A percentile compares a stretch with the other conserved stretches of the same genome.
Conservation (phyloP, 2,797 vertebrate genomes). For the Fistularia tabacaria region DNA sequence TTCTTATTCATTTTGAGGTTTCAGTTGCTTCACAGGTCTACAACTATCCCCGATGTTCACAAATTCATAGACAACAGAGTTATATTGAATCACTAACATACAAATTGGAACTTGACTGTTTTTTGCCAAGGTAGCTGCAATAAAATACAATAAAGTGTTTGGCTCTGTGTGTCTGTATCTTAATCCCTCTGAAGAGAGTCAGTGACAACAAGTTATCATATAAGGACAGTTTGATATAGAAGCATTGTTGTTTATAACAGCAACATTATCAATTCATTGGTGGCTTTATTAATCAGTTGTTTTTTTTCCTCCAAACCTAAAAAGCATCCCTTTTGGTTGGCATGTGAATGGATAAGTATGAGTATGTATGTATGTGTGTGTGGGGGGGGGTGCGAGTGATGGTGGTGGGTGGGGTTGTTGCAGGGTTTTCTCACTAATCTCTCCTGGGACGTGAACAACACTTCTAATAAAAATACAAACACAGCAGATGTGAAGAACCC, state of each 20-base stretch:
- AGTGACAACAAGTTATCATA: conserved; percentile 27
- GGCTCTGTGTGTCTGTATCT: conserved; percentile 10
- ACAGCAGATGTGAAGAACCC: too few species aligned
- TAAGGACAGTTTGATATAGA: conserved; percentile 28
- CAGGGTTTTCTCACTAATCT: too few species aligned
- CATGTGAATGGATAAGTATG: background rate
- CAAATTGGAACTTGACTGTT: conserved; percentile 17
- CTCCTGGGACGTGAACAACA: too few species aligned
- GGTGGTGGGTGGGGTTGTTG: too few species aligned
- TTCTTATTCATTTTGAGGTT: conserved; percentile 8
- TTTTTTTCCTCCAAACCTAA: conserved; percentile 8
- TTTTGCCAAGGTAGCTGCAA: background rate
- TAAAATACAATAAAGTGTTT: conserved; percentile 2
- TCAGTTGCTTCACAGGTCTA: conserved; percentile 9
- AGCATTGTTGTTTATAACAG: conserved; percentile 33
- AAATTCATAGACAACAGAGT: conserved; percentile 4
- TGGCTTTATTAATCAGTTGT: conserved; percentile 44
- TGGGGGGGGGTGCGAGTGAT: background rate
- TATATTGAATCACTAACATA: conserved; percentile 22
- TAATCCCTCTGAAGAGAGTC: conserved; percentile 4
- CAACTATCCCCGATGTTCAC: conserved; percentile 23
- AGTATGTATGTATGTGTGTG: background rate
- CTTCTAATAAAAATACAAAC: too few species aligned
- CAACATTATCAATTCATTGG: conserved; percentile 58
- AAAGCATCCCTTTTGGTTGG: conserved; percentile 23